Evolutionary conservation across 1,140 invertebrate species (phyloP), one percentile per base, ranked within the genome.

Genomic region (Arion vulgaris): DNA sequence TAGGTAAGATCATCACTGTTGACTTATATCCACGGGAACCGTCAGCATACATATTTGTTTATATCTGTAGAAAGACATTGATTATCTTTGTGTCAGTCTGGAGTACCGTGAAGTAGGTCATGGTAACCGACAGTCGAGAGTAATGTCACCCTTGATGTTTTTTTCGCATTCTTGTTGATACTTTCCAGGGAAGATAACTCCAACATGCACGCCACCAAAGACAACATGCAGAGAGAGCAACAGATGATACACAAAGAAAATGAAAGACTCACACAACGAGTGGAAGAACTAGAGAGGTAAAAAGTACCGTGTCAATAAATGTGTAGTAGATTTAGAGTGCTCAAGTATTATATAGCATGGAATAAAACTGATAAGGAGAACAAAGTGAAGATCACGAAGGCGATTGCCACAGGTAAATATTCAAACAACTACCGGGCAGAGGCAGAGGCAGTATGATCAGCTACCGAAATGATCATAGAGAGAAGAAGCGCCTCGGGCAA

Each of bases 161-260:
- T 9, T 38, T 38, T n/a, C 15, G 53, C 1, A 7, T 39, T 13
- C 32, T 0, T 36, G 0, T 7, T 38, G 17, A 26, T n/a, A 23
- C 17, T 19, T 38, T 28, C 83, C 73, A 93, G 93, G 83, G 94
- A 95, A 62, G 97, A 98, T 92, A 98, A 98, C 91, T 94, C 95
- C 26, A 96, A 98, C 83, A 92, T 98, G 32, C 97, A 97, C 90
- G 93, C 94, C 2, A 94, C 95, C 0, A 93, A 96, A 76, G 96
- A 98, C 86, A 94, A 95, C 62, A 93, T 98, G 38, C 94, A 97
- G 71, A 92, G 96, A 57, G 97, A 98, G 89, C 97, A 98, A 88
- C 97, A 98, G 90, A 90, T 96, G 9, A 95, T 98, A 19, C 97
- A 96, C 88, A 93, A 96, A 81, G 97, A 98, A 90, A 98, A 98